Percentiles rank a stretch among this genome's conserved stretches.
Evolutionary conservation across 1,140 invertebrate species (phyloP).

Genomic region (Magallana ariakensis): DNA sequence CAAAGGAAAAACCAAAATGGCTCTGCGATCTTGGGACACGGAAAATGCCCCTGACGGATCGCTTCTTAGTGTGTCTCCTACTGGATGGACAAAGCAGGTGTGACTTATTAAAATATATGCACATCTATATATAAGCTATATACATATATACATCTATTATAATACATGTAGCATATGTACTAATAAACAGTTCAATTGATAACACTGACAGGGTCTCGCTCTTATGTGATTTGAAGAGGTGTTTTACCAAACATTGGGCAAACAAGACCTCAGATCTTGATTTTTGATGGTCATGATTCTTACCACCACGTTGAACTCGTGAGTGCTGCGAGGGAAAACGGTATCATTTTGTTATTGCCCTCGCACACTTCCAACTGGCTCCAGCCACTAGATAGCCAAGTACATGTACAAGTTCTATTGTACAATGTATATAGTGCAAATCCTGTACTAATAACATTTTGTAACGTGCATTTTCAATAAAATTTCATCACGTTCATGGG

Average conservation of each 20-base stretch:
- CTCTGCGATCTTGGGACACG: conserved; percentile 44
- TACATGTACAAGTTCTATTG: no score
- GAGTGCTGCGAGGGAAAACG: not conserved
- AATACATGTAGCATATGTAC: no score
- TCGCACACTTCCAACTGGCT: conserved; percentile 29
- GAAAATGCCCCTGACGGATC: conserved; percentile 38
- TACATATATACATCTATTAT: not conserved
- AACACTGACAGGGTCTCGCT: not conserved
- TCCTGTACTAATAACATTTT: no score
- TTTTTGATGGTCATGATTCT: conserved; percentile 48
- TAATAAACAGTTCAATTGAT: no score
- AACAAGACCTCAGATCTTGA: conserved; percentile 21
- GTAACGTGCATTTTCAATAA: no score
- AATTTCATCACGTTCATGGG: no score
- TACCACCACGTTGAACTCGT: conserved; percentile 45
- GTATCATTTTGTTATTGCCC: conserved; percentile 7
- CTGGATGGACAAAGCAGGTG: conserved; percentile 47
- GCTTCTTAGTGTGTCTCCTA: conserved; percentile 22
- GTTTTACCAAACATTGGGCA: conserved; percentile 37
- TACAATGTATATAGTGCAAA: no score
- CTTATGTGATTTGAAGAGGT: conserved; percentile 31
- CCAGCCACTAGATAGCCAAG: conserved; percentile 42
- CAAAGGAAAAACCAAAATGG: conserved; percentile 42
- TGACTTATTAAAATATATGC: not conserved
- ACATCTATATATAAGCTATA: no score